A percentile compares a stretch with the other conserved stretches of the same genome.
Evolutionary conservation across 2,888 invertebrate species (phyloP).

Genomic region (Stenoptilia bipunctidactyla): DNA sequence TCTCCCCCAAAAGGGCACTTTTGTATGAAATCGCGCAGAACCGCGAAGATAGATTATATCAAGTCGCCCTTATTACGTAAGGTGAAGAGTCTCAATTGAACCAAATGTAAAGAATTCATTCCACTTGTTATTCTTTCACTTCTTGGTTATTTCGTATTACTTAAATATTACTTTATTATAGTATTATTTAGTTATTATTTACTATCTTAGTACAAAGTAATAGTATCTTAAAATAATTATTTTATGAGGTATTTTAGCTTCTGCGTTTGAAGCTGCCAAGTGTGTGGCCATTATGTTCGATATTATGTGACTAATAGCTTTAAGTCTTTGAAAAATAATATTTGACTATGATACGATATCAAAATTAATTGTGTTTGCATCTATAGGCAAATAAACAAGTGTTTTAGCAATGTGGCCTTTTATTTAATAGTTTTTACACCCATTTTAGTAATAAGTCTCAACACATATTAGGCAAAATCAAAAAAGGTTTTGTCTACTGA

Average conservation of each 20-base stretch:
- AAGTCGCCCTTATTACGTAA: slow-evolving; percentile 28
- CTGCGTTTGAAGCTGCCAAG: slow-evolving; percentile 45
- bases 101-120: slow-evolving; percentile 27
- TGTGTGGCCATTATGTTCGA: slow-evolving; percentile 61
- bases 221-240: slow-evolving; percentile 35
- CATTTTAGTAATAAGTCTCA: too few species aligned
- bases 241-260: slow-evolving; percentile 26
- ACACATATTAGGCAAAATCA: too few species aligned
- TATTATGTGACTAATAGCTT: slow-evolving; percentile 43
- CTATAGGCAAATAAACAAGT: slow-evolving; percentile 55
- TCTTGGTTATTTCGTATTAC: slow-evolving; percentile 24
- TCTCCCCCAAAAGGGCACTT: too few species aligned
- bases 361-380: slow-evolving; percentile 45
- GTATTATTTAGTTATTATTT: slow-evolving; percentile 30
- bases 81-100: slow-evolving; percentile 36
- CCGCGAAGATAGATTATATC: too few species aligned
- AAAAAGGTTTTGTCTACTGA: too few species aligned
- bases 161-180: slow-evolving; percentile 27
- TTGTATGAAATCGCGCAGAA: too few species aligned
- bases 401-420: slow-evolving; percentile 33
- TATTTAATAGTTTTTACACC: too few species aligned
- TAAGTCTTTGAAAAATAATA: slow-evolving; percentile 46
- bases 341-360: slow-evolving; percentile 48
- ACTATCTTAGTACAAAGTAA: slow-evolving; percentile 58
- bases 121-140: slow-evolving; percentile 65